phyloP scores from a whole-genome alignment of 2,888 invertebrate genomes.

The Protonemura montana region DNA sequence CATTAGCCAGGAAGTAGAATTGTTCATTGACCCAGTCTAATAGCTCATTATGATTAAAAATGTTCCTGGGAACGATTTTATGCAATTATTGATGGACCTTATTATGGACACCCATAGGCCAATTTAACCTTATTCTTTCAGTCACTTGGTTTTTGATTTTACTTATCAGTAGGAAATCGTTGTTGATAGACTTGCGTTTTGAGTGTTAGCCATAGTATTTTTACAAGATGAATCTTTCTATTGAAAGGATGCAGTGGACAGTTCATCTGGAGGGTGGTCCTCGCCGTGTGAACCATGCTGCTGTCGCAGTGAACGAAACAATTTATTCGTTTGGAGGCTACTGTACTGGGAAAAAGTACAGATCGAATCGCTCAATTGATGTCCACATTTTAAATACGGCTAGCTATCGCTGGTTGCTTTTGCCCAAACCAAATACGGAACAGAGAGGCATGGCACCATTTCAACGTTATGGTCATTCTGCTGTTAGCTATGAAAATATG shows the following conservation, averaged over 20 bases:
- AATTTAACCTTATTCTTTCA: background rate
- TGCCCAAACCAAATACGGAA: constrained; percentile 61
- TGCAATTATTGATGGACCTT: background rate
- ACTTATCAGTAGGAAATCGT: background rate
- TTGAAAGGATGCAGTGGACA: constrained; percentile 77
- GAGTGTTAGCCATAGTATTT: background rate
- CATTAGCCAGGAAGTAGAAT: background rate
- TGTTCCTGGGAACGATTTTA: background rate
- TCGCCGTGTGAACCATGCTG: constrained; percentile 90
- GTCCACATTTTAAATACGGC: constrained; percentile 84
- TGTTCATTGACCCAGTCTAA: background rate
- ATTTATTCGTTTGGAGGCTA: constrained; percentile 94
- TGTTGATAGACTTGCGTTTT: background rate
- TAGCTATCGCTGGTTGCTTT: constrained; percentile 60
- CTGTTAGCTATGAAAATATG: constrained; percentile 77
- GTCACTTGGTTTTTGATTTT: background rate
- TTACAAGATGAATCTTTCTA: background rate
- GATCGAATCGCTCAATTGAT: constrained; percentile 80
- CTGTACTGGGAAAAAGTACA: constrained; percentile 83
- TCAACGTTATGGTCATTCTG: constrained; percentile 93
- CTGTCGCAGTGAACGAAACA: constrained; percentile 77
- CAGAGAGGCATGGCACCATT: constrained; percentile 69
- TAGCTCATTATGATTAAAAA: background rate
- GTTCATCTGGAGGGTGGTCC: constrained; percentile 90
- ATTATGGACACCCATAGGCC: background rate